Conservation (phyloP, 2,113 vertebrate genomes). For the Sciurus niger region DNA sequence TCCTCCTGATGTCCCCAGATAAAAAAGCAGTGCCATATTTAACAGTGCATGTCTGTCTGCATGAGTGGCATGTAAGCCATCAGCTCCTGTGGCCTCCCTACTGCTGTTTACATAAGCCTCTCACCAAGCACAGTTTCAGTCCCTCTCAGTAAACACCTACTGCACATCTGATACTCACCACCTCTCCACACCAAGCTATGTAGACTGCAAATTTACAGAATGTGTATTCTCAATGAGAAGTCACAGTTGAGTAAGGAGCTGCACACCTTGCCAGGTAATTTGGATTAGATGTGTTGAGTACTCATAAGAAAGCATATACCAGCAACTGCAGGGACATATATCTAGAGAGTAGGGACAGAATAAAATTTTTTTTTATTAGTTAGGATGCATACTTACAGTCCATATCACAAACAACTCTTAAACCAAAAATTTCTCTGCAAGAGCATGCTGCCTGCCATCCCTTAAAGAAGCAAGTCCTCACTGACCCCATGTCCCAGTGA, state of each 20-base stretch:
- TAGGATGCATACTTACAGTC: neutral
- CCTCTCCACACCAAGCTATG: neutral
- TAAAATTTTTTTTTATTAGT: neutral
- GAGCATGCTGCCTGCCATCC: neutral
- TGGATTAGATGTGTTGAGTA: neutral
- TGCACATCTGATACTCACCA: neutral
- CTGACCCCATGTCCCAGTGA: neutral
- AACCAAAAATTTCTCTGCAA: neutral
- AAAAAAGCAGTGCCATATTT: neutral
- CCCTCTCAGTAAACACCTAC: neutral
- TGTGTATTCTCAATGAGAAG: neutral
- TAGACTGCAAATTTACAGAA: neutral
- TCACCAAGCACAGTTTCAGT: neutral
- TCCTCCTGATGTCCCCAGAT: neutral
- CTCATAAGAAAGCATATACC: neutral
- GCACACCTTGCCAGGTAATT: constrained; percentile 24
- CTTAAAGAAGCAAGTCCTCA: neutral
- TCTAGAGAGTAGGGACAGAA: neutral
- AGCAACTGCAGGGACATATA: neutral
- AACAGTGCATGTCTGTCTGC: neutral
- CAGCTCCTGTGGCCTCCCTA: neutral
- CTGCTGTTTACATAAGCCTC: neutral
- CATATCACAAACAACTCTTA: neutral
- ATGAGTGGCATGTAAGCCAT: neutral
- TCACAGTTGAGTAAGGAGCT: neutral